Conservation (phyloP, 2,888 invertebrate genomes). For the Drosophila flavopinicola region DNA sequence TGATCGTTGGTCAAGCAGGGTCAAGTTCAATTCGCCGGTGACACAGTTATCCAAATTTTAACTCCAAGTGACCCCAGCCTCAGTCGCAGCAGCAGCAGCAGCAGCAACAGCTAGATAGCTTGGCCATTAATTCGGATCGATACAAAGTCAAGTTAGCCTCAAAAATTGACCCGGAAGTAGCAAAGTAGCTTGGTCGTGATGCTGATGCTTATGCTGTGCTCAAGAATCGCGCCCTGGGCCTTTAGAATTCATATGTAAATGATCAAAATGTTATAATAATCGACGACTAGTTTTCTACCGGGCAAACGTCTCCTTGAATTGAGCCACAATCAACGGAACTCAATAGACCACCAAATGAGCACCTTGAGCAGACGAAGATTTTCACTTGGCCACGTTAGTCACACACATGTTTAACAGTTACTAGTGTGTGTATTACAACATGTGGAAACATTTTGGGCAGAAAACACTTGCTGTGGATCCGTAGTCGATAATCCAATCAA, state of each 20-base stretch:
- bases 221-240: constrained; percentile 65
- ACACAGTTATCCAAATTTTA: constrained; percentile 69
- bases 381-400: constrained; percentile 12
- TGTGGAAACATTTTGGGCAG: constrained; percentile 17
- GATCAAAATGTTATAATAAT: constrained; percentile 51
- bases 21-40: constrained; percentile 78
- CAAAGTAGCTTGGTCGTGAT: constrained; percentile 43
- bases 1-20: constrained; percentile 47
- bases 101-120: constrained; percentile 15
- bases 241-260: constrained; percentile 72
- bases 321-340: constrained; percentile 47
- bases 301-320: constrained; percentile 49
- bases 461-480: constrained; percentile 4
- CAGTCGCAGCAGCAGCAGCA: constrained; percentile 14
- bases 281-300: constrained; percentile 36
- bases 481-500: constrained; percentile 23
- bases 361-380: constrained; percentile 36
- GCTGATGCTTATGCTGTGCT: constrained; percentile 35
- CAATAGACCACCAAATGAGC: constrained; percentile 21
- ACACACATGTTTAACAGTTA: not conserved
- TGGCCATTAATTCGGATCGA: constrained; percentile 31
- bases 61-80: constrained; percentile 70
- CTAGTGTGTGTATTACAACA: constrained; percentile 6
- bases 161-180: constrained; percentile 65
- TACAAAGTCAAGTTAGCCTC: constrained; percentile 21